Conservation (phyloP, 2,888 invertebrate species). For the Coleophora deauratella region DNA sequence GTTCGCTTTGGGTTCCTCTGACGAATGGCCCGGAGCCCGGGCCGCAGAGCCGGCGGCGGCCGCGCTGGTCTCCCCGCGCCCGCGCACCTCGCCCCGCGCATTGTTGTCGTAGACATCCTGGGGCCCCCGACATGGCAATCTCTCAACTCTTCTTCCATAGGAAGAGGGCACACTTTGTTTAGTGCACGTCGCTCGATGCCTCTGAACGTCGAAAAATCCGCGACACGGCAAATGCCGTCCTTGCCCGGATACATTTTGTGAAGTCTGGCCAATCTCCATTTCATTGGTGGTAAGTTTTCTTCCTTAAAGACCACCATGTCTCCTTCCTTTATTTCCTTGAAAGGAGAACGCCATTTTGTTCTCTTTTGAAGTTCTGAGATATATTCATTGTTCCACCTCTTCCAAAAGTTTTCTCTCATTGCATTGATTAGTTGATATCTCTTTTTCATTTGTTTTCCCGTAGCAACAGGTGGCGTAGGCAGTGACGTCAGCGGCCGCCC, state of each 20-base stretch:
- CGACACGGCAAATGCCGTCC: slow-evolving; percentile 8
- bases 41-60: no score
- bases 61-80: no score
- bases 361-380: slow-evolving; percentile 13
- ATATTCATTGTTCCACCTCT: slow-evolving; percentile 11
- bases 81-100: no score
- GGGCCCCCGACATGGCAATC: no score
- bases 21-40: no score
- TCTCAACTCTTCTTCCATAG: neutral
- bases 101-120: no score
- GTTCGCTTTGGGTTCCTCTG: no score
- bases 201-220: slow-evolving; percentile 3
- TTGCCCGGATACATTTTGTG: slow-evolving; percentile 2
- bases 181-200: neutral
- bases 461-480: neutral
- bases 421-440: slow-evolving; percentile 10
- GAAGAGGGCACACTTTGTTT: neutral
- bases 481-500: slow-evolving; percentile 14
- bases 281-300: slow-evolving; percentile 9
- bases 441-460: neutral
- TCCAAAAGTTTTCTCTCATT: slow-evolving; percentile 12
- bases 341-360: slow-evolving; percentile 9
- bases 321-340: slow-evolving; percentile 1
- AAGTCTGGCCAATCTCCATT: slow-evolving; percentile 10
- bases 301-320: slow-evolving; percentile 9